phyloP scores from a whole-genome alignment of 2,888 invertebrate species.

The Diloba caeruleocephala region DNA sequence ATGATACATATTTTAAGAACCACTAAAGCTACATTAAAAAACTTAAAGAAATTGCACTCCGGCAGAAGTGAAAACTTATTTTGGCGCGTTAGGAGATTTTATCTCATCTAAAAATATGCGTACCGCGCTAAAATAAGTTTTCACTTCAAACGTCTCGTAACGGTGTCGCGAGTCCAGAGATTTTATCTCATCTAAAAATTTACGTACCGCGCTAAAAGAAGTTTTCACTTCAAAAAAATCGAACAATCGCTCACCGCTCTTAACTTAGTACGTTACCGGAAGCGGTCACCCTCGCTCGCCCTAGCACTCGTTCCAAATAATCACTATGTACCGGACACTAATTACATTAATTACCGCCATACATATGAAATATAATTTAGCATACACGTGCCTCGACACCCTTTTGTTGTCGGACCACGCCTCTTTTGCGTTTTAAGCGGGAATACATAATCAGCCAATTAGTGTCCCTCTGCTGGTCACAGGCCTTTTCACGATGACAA shows the following conservation, averaged over 20 bases:
- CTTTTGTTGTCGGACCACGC: conserved; percentile 29
- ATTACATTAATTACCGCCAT: conserved; percentile 53
- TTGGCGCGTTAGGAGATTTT: too few species aligned
- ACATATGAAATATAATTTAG: conserved; percentile 20
- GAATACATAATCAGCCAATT: conserved; percentile 19
- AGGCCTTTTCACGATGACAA: too few species aligned
- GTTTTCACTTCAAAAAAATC: neutral
- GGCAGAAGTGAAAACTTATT: too few species aligned
- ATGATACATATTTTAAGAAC: too few species aligned
- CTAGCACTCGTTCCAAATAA: conserved; percentile 25
- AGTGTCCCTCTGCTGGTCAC: too few species aligned
- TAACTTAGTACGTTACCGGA: conserved; percentile 29
- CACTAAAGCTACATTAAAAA: too few species aligned
- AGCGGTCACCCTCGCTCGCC: conserved; percentile 50
- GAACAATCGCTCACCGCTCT: conserved; percentile 26
- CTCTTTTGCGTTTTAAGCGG: conserved; percentile 27
- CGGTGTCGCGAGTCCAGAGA: too few species aligned
- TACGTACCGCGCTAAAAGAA: neutral
- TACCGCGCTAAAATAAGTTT: too few species aligned
- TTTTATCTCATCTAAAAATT: too few species aligned
- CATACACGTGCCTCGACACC: conserved; percentile 32
- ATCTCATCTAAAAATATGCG: too few species aligned
- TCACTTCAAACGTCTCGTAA: too few species aligned
- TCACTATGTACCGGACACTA: conserved; percentile 37
- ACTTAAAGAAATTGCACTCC: too few species aligned